Evolutionary conservation across 2,888 invertebrate species (phyloP), one percentile per base, ranked within the genome.

Genomic region (Hyppa rectilinea): DNA sequence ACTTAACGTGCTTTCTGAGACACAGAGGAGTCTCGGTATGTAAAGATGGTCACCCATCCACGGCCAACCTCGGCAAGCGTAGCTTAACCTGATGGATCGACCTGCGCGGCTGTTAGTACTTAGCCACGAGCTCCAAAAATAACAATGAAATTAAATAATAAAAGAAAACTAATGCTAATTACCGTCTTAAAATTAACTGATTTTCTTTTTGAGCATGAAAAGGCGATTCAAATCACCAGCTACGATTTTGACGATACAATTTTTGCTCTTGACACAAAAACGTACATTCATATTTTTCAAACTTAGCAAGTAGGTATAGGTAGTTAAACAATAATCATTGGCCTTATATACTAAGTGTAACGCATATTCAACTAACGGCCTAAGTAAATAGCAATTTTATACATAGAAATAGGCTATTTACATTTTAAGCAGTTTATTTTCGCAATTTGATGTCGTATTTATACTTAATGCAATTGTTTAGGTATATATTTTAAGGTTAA

Each of bases 391-490:
- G 68, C 31, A 38, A 9, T 40, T 78, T 64, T 64, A 60, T 56
- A 64, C 63, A 69, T 70, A 70, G 26, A 71, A 74, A 65, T 50
- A 14, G 60, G 68, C 56, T 60, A 78, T 78, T 83, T 73, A 75
- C 58, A 81, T 78, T 70, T 17, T 62, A 58, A 67, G 2, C 17
- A 60, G 53, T 49, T 53, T 55, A 53, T 72, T 79, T 80, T 81
- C 50, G 74, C 53, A 70, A 71, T 65, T 36, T 14, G 4, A 60
- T 64, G 49, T 38, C 9, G 53, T 68, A 59, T 26, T 64, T 60
- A 50, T 17, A 40, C 20, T 52, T 53, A 59, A 34, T 53, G 68
- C 40, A 47, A 73, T 75, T 56, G 56, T 45, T 64, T 55, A n/a
- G n/a, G n/a, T n/a, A n/a, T n/a, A 12, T 43, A 29, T 4, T 56